Conservation (phyloP, 2,113 vertebrate genomes). For the Corythoichthys intestinalis region DNA sequence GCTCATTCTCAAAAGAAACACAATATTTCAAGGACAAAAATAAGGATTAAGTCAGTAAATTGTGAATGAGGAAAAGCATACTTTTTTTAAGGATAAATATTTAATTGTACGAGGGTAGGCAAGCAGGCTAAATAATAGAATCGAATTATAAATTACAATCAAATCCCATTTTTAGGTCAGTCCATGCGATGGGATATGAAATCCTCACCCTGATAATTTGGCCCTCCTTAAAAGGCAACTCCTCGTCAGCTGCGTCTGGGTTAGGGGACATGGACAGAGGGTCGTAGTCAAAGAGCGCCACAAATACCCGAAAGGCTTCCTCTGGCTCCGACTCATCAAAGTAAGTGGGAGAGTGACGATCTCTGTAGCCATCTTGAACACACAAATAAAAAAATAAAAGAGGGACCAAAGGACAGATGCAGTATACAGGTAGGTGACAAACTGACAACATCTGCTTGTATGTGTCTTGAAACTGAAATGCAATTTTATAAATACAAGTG, state of each 20-base stretch:
- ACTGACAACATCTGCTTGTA: neutral
- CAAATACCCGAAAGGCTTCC: conserved; percentile 84
- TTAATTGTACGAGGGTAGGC: neutral
- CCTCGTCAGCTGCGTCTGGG: conserved; percentile 90
- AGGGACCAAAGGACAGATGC: conserved; percentile 4
- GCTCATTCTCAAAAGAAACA: too few relatives aligned
- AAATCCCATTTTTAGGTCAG: neutral
- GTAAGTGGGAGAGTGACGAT: conserved; percentile 81
- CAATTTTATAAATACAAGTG: neutral
- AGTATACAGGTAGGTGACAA: neutral
- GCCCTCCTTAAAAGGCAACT: conserved; percentile 94
- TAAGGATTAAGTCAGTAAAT: too few relatives aligned
- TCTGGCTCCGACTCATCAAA: conserved; percentile 89
- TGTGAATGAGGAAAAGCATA: too few relatives aligned
- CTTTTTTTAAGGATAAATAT: neutral
- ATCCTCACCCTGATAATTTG: conserved; percentile 88
- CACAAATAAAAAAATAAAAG: neutral
- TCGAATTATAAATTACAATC: too few relatives aligned
- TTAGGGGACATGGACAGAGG: conserved; percentile 96
- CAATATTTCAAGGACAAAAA: too few relatives aligned
- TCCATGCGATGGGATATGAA: neutral
- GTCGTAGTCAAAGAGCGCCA: conserved; percentile 95
- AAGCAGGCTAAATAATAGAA: too few relatives aligned
- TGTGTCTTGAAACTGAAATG: neutral
- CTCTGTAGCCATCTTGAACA: conserved; percentile 78